phyloP scores from a whole-genome alignment of 2,797 vertebrate species.

The Aythya fuligula region DNA sequence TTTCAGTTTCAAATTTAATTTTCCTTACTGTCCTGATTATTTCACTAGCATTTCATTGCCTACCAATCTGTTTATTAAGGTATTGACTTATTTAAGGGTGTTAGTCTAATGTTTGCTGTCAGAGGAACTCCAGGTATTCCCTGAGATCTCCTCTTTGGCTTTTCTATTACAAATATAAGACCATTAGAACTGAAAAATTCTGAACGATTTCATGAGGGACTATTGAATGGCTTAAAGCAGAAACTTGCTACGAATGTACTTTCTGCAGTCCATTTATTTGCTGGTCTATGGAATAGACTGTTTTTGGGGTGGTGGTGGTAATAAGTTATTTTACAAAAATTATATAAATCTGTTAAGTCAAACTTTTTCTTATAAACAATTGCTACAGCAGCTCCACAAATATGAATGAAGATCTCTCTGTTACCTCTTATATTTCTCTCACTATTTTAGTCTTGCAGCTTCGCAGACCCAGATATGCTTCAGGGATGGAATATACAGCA shows the following conservation, averaged over 20 bases:
- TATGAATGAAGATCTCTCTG: not conserved
- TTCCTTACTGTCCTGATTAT: not conserved
- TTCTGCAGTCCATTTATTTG: not conserved
- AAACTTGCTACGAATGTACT: not conserved
- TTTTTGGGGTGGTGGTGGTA: not conserved
- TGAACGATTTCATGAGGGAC: not conserved
- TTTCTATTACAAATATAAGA: not conserved
- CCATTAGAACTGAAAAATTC: not conserved
- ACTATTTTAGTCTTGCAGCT: not conserved
- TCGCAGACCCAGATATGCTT: not conserved
- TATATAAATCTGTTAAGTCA: not conserved
- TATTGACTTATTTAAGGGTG: not conserved
- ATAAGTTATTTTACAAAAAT: constrained; percentile 33
- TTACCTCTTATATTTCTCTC: not conserved
- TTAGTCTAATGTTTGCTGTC: not conserved
- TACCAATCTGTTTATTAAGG: not conserved
- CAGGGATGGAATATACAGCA: not conserved
- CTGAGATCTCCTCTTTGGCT: not conserved
- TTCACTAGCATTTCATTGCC: not conserved
- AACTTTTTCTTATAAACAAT: not conserved
- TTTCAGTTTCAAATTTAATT: not conserved
- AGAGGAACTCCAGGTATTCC: not conserved
- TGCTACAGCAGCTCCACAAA: not conserved
- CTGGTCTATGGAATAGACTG: not conserved
- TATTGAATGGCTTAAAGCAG: not conserved